These are phyloP conservation scores for Rhodinocichla rosea DNA, from an alignment of 2,113 vertebrate genomes.

Conservation along the genomic window DNA sequence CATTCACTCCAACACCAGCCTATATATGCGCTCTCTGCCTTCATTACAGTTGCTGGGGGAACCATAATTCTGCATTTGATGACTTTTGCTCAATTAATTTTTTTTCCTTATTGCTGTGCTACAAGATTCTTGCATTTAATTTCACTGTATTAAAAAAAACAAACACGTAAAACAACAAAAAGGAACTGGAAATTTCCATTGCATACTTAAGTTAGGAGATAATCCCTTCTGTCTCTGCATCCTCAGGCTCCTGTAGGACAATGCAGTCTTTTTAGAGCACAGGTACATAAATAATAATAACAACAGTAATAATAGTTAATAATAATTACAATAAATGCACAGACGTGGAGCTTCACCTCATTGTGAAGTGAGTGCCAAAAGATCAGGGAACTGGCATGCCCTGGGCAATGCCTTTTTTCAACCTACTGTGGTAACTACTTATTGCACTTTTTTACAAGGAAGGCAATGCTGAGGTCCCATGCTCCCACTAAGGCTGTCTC, in stretches of 20 bases:
- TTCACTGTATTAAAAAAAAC: background rate
- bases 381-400: background rate
- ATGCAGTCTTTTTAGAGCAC: background rate
- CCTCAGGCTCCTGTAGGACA: background rate
- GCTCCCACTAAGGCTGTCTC: background rate
- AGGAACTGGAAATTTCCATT: background rate
- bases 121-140: slow-evolving; percentile 41
- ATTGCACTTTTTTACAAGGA: background rate
- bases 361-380: background rate
- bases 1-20: background rate
- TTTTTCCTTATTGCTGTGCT: slow-evolving; percentile 13
- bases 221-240: background rate
- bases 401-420: background rate
- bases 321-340: background rate
- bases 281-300: background rate
- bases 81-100: slow-evolving; percentile 66
- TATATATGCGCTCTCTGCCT: slow-evolving; percentile 22
- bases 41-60: slow-evolving; percentile 67
- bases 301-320: background rate
- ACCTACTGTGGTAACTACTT: background rate
- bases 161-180: background rate
- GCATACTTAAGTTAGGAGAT: background rate
- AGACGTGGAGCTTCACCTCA: background rate
- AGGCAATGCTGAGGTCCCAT: background rate
- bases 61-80: slow-evolving; percentile 65